phyloP scores from a whole-genome alignment of 2,888 invertebrate genomes.

The Orchesellides sinensis region DNA sequence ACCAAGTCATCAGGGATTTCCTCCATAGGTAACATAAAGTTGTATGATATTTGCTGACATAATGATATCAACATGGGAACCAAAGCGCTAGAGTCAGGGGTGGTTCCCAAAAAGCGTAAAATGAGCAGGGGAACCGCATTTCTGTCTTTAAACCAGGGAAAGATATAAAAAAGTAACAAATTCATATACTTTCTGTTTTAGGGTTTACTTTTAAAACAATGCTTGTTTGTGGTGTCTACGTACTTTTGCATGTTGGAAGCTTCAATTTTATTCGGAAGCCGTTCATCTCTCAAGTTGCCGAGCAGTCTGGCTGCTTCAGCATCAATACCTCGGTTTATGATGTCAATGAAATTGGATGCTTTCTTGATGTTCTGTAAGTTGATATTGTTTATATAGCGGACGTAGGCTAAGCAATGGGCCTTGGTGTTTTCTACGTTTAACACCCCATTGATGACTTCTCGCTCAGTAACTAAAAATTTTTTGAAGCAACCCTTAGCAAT shows the following conservation, averaged over 20 bases:
- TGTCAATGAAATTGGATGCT: conserved; percentile 96
- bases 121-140: conserved; percentile 88
- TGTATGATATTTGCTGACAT: conserved; percentile 97
- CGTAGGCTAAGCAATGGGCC: conserved; percentile 96
- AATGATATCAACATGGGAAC: conserved; percentile 96
- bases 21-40: conserved; percentile 93
- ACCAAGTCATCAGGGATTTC: conserved; percentile 97
- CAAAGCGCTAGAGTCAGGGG: conserved; percentile 96
- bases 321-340: conserved; percentile 93
- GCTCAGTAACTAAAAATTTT: conserved; percentile 88
- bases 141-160: conserved; percentile 83
- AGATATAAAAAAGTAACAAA: conserved; percentile 6
- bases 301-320: conserved; percentile 94
- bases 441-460: conserved; percentile 97
- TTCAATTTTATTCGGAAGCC: conserved; percentile 92
- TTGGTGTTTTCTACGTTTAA: conserved; percentile 95
- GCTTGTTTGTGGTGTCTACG: conserved; percentile 70
- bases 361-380: conserved; percentile 96
- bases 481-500: no score
- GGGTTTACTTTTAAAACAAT: conserved; percentile 16
- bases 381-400: conserved; percentile 93
- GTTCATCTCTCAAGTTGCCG: conserved; percentile 91
- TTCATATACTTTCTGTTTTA: not conserved
- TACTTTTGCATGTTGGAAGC: conserved; percentile 92
- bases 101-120: conserved; percentile 95